phyloP scores from a whole-genome alignment of 2,797 vertebrate genomes.

The Poeciliopsis presidionis region DNA sequence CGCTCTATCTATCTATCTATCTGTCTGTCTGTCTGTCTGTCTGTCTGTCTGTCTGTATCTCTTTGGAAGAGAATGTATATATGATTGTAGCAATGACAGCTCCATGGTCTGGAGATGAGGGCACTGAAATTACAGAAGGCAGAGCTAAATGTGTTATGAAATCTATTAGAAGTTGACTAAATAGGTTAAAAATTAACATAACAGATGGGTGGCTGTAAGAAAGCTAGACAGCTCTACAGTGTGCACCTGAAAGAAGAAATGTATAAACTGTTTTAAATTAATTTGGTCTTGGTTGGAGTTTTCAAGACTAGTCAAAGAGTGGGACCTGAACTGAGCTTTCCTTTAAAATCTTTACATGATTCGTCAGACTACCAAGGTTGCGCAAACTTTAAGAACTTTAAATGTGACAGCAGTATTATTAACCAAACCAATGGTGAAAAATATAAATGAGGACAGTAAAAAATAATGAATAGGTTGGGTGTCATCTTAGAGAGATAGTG shows the following conservation, averaged over 20 bases:
- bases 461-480: slow-evolving; percentile 52
- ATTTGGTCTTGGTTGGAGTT: slow-evolving; percentile 15
- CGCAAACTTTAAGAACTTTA: slow-evolving; percentile 31
- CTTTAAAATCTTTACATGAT: slow-evolving; percentile 33
- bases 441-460: slow-evolving; percentile 50
- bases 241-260: not conserved
- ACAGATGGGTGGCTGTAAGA: not conserved
- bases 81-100: not conserved
- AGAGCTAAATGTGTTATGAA: not conserved
- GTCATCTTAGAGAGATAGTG: slow-evolving; percentile 43
- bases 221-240: not conserved
- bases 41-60: too few species aligned
- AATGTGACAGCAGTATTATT: slow-evolving; percentile 47
- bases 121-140: not conserved
- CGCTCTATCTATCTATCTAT: not conserved
- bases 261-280: not conserved
- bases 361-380: slow-evolving; percentile 24
- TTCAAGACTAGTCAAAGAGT: slow-evolving; percentile 47
- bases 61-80: not conserved
- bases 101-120: not conserved
- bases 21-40: too few species aligned
- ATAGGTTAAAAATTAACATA: not conserved
- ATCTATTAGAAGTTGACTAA: not conserved
- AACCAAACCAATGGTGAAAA: slow-evolving; percentile 34
- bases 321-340: slow-evolving; percentile 37